Evolutionary conservation across 2,113 vertebrate genomes (phyloP), one percentile per base, ranked within the genome.

Genomic region (Oryzias javanicus): DNA sequence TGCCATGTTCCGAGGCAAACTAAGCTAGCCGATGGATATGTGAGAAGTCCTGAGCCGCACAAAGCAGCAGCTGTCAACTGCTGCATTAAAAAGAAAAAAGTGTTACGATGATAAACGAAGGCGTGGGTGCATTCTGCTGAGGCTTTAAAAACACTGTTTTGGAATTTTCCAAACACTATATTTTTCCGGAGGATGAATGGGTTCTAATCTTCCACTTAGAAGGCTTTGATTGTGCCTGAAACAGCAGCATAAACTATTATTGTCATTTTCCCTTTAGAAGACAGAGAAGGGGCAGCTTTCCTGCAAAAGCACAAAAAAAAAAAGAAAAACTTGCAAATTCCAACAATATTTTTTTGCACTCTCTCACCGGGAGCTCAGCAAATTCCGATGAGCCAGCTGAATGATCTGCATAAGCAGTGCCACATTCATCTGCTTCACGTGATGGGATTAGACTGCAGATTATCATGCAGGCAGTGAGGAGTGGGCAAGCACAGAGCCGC

Each of bases 71-170:
- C 64, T 65, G 53, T 58, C 68, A 75, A 67, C 60, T 49, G 59
- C 20, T 4, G 44, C 27, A 70, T 76, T 67, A 85, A 78, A 53
- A 62, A 44, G 74, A 12, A 10, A 35, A 35, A 49, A 70, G 70
- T 40, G 64, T 20, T 51, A 24, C 42, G 4, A 60, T 86, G 89
- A 90, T 85, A 67, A 87, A 90, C 89, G 85, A 78, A 83, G 15
- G 67, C 58, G 8, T 46, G 7, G 49, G 52, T 73, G 79, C 53
- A 48, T 77, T 80, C 27, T 16, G 74, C 79, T 86, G 77, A 80
- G 5, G 70, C 78, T 42, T 79, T 42, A 64, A 77, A 79, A 78
- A 67, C 0, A 22, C 68, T 69, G 70, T 73, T 64, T 5, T 55
- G 60, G 73, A 71, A 74, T 58, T 49, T 35, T 76, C 48, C 41